These are phyloP conservation scores for Panthera uncia DNA, from an alignment of 2,113 vertebrate species.

Conservation along the genomic window DNA sequence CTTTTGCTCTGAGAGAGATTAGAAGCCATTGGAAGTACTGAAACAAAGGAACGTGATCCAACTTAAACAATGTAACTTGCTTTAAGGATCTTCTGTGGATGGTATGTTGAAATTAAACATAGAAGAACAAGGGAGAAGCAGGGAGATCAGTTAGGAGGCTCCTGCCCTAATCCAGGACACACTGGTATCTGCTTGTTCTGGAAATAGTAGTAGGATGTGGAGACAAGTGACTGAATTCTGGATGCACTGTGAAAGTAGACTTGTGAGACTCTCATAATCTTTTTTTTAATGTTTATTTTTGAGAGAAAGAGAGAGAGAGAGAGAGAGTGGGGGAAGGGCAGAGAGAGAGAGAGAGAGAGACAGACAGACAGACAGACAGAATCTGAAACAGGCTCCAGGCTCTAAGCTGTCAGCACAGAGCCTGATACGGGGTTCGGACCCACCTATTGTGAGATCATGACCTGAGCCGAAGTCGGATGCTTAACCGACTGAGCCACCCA, in stretches of 20 bases:
- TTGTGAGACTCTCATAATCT: no score
- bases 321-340: no score
- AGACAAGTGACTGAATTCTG: neutral
- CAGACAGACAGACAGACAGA: no score
- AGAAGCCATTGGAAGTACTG: neutral
- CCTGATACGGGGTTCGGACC: no score
- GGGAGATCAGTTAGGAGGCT: neutral
- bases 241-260: neutral
- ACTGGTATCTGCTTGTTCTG: accelerated
- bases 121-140: neutral
- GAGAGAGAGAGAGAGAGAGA: no score
- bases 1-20: neutral
- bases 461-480: no score
- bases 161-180: neutral
- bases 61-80: neutral
- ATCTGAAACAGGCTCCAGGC: no score
- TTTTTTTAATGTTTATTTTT: no score
- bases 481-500: no score
- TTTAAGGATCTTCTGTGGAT: neutral
- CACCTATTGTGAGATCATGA: no score
- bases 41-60: neutral
- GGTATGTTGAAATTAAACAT: neutral
- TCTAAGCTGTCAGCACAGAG: no score
- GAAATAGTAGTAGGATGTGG: accelerated
- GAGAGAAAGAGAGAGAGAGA: no score